These are phyloP conservation scores for Mycalesis mineus DNA, from an alignment of 2,888 invertebrate genomes.

Conservation along the genomic window DNA sequence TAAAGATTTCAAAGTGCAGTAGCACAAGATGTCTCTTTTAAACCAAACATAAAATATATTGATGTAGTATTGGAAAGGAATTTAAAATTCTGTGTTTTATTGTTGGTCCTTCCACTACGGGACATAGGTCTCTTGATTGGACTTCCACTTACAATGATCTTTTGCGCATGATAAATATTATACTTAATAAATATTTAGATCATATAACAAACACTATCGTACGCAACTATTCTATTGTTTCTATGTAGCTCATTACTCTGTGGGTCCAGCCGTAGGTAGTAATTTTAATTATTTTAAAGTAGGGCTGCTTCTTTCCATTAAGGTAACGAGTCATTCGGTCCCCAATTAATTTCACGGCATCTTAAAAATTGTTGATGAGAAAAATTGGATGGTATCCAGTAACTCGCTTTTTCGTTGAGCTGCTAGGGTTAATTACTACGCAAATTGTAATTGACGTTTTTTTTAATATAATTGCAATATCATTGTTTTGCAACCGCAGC, in stretches of 20 bases:
- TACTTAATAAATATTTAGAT: no score
- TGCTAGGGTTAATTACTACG: constrained; percentile 43
- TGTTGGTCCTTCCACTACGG: no score
- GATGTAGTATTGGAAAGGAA: no score
- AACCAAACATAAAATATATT: no score
- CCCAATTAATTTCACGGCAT: constrained; percentile 36
- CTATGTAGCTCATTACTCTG: constrained; percentile 8
- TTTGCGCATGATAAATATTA: no score
- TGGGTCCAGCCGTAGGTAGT: constrained; percentile 21
- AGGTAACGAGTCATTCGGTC: constrained; percentile 32
- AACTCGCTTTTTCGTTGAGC: constrained; percentile 32
- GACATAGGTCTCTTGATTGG: no score
- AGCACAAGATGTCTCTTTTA: no score
- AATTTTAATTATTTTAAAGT: constrained; percentile 32
- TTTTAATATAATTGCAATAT: constrained; percentile 4
- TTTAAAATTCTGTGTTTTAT: no score
- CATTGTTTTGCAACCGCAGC: neutral
- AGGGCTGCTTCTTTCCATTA: constrained; percentile 30
- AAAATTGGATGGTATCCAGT: constrained; percentile 38
- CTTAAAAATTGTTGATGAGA: constrained; percentile 35
- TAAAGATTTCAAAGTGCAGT: no score
- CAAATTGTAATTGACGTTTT: constrained; percentile 6
- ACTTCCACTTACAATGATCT: no score
- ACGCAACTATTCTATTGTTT: neutral
- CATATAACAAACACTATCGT: no score